A percentile compares a stretch with the other conserved stretches of the same genome.
Evolutionary conservation across 2,113 vertebrate species (phyloP).

Genomic region (Eretmochelys imbricata): DNA sequence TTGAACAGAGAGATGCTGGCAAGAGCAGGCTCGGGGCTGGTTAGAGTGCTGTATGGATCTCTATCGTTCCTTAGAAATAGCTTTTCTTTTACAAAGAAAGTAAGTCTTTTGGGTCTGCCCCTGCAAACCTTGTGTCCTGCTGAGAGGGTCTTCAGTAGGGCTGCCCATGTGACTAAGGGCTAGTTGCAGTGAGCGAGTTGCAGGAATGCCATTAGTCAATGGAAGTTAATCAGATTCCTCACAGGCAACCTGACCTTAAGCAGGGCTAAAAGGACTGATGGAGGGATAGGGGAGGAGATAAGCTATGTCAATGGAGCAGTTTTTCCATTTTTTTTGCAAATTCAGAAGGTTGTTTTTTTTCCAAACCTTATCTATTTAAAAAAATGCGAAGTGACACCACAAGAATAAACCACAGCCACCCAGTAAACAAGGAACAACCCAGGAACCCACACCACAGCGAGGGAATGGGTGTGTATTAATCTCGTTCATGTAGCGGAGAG

Average conservation of each 20-base stretch:
- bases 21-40: not conserved
- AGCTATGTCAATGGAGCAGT: not conserved
- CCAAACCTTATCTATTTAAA: not conserved
- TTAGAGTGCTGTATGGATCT: not conserved
- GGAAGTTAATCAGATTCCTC: not conserved
- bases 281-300: not conserved
- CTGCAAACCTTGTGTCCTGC: not conserved
- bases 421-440: not conserved
- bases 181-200: not conserved
- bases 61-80: not conserved
- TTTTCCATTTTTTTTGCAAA: not conserved
- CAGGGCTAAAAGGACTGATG: not conserved
- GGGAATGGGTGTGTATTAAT: conserved; percentile 32
- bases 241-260: not conserved
- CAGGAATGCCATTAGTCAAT: not conserved
- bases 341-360: no score
- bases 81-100: not conserved
- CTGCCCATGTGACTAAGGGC: not conserved
- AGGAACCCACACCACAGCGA: not conserved
- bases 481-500: conserved; percentile 59
- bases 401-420: not conserved
- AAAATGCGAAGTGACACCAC: not conserved
- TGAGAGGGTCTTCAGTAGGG: not conserved
- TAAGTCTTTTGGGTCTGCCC: not conserved
- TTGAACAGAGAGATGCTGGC: not conserved